phyloP scores from a whole-genome alignment of 2,113 vertebrate genomes.

The Corythaixoides concolor region DNA sequence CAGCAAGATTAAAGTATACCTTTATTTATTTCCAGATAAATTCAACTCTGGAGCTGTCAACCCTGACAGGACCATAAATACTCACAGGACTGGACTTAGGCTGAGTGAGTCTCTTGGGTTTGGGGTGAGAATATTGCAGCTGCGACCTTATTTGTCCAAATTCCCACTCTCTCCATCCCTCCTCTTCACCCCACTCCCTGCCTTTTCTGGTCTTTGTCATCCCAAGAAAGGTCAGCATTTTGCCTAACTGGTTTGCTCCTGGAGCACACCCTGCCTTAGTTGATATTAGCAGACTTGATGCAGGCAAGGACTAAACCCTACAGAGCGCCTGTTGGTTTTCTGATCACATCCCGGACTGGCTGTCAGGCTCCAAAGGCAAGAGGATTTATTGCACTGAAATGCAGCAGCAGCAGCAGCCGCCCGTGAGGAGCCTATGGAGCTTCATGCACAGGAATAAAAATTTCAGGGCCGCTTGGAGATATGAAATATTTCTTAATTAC shows the following conservation, averaged over 20 bases:
- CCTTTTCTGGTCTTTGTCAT: background rate
- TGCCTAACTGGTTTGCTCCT: background rate
- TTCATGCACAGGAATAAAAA: slow-evolving; percentile 58
- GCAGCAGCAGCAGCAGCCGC: slow-evolving; percentile 30
- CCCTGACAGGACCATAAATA: slow-evolving; percentile 22
- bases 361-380: slow-evolving; percentile 71
- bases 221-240: background rate
- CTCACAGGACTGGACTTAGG: background rate
- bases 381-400: slow-evolving; percentile 69
- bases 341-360: slow-evolving; percentile 64
- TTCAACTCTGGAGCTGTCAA: background rate
- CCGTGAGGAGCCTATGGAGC: slow-evolving; percentile 57
- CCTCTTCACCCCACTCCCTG: background rate
- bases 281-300: background rate
- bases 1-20: background rate
- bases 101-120: background rate
- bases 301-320: slow-evolving; percentile 35
- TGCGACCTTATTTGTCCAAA: background rate
- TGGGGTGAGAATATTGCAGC: background rate
- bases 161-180: background rate
- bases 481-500: slow-evolving; percentile 67
- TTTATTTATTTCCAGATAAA: background rate
- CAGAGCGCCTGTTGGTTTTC: slow-evolving; percentile 63
- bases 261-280: background rate
- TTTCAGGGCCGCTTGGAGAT: slow-evolving; percentile 54